These are phyloP conservation scores for Lasioglossum morio DNA, from an alignment of 2,888 invertebrate species.

Conservation along the genomic window DNA sequence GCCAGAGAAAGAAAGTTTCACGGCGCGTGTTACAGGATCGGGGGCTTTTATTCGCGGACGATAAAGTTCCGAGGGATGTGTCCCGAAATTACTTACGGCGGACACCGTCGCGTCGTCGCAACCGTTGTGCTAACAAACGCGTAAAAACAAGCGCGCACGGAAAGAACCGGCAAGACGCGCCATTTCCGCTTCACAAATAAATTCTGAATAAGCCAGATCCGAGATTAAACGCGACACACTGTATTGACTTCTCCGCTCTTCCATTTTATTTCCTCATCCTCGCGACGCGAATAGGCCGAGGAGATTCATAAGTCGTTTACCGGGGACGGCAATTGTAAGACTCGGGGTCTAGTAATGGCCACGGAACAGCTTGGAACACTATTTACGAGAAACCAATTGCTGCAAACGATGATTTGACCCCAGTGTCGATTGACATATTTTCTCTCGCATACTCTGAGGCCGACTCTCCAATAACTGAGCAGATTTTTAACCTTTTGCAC, in stretches of 20 bases:
- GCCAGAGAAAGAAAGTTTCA: conserved; percentile 28
- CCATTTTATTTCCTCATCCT: not conserved
- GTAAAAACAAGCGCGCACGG: not conserved
- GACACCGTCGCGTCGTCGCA: not conserved
- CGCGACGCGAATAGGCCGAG: not conserved
- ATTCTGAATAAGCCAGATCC: conserved; percentile 1
- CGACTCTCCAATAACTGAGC: not conserved
- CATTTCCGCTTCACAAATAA: not conserved
- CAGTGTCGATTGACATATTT: not conserved
- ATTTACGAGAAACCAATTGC: not conserved
- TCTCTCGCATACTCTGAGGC: not conserved
- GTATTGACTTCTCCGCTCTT: not conserved
- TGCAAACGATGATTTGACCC: not conserved
- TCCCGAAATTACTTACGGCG: conserved; percentile 9
- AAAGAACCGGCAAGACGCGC: not conserved
- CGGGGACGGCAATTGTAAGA: not conserved
- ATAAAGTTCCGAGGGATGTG: conserved; percentile 21
- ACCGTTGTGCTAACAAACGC: not conserved
- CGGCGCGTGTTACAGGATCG: conserved; percentile 17
- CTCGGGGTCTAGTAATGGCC: not conserved
- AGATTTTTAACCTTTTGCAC: no score
- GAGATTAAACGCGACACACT: conserved; percentile 6
- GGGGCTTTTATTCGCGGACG: conserved; percentile 18
- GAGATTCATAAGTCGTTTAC: conserved; percentile 1
- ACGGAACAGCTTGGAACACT: not conserved